These are phyloP conservation scores for Drepanosiphum platanoidis DNA, from an alignment of 2,888 invertebrate genomes.

Conservation along the genomic window DNA sequence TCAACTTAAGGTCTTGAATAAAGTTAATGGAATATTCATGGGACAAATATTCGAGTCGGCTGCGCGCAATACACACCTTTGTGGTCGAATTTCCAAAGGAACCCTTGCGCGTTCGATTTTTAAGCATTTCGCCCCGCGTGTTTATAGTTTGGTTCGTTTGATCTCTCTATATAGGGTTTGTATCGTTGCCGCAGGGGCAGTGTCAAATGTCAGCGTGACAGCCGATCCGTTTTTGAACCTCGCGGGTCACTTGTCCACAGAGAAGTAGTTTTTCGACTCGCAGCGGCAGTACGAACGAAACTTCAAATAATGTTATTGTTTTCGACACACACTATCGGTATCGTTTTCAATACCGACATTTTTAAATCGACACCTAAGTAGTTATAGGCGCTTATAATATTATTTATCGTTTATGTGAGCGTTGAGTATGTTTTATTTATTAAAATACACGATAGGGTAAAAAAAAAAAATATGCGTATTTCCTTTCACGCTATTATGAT, in stretches of 20 bases:
- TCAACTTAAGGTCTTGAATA: conserved; percentile 17
- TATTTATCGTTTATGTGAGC: too few species aligned
- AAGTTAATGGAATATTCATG: conserved; percentile 34
- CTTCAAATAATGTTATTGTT: neutral
- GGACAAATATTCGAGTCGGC: conserved; percentile 4
- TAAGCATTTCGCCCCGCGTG: conserved; percentile 15
- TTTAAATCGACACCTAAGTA: too few species aligned
- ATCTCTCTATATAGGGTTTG: conserved; percentile 11
- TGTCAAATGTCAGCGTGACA: conserved; percentile 4
- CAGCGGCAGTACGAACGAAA: too few species aligned
- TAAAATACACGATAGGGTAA: too few species aligned
- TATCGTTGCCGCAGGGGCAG: neutral
- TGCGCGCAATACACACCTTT: neutral
- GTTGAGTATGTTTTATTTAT: too few species aligned
- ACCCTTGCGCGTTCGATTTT: conserved; percentile 46
- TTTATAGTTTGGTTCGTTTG: conserved; percentile 40
- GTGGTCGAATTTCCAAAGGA: conserved; percentile 47
- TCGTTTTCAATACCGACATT: too few species aligned
- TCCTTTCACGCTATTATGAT: too few species aligned
- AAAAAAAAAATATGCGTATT: too few species aligned
- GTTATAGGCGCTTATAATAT: too few species aligned
- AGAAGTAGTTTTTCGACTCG: neutral
- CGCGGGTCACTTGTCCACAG: neutral
- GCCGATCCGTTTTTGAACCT: conserved; percentile 19
- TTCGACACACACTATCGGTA: neutral